Conservation (phyloP, 2,113 vertebrate species). For the Gymnarchus niloticus region DNA sequence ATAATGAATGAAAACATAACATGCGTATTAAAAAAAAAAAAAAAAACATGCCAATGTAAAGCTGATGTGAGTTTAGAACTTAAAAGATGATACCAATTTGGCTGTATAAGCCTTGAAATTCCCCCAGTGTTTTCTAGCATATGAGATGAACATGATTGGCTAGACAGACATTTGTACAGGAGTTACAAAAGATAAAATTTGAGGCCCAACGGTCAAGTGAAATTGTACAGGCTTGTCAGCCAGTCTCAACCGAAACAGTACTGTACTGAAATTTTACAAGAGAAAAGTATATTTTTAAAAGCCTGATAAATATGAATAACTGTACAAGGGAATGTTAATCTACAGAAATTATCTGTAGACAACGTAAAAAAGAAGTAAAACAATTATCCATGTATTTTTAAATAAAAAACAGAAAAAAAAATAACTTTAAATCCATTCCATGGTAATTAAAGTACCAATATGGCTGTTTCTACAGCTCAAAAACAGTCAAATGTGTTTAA, state of each 20-base stretch:
- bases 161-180: background rate
- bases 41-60: background rate
- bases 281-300: background rate
- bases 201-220: constrained; percentile 19
- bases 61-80: background rate
- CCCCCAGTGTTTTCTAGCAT: background rate
- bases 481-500: background rate
- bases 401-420: no score
- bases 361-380: background rate
- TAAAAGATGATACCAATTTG: background rate
- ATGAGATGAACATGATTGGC: background rate
- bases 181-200: constrained; percentile 7
- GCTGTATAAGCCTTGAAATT: background rate
- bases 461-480: background rate
- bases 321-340: no score
- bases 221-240: constrained; percentile 13
- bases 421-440: no score
- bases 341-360: no score
- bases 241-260: background rate
- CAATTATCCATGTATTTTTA: background rate
- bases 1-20: background rate
- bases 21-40: background rate
- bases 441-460: background rate
- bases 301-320: background rate
- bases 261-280: background rate